Conservation (phyloP, 2,888 invertebrate genomes). For the Coronaproctus castanopsis region DNA sequence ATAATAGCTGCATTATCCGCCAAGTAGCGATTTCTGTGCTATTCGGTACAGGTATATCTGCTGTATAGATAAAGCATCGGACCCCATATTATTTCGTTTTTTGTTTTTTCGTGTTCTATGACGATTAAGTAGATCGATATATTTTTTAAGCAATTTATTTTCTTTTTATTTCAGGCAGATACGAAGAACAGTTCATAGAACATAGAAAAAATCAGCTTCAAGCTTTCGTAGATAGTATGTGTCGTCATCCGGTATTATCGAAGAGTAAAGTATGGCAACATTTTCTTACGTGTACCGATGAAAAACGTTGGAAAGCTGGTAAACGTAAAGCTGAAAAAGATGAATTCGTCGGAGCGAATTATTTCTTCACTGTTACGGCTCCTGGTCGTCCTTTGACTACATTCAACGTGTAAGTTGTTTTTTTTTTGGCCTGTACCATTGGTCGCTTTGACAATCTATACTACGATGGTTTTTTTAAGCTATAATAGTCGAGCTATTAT, state of each 20-base stretch:
- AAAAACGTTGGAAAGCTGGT: slow-evolving; percentile 91
- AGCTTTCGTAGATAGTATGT: slow-evolving; percentile 91
- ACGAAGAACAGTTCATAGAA: slow-evolving; percentile 92
- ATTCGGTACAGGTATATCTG: too few relatives aligned
- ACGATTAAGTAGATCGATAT: too few relatives aligned
- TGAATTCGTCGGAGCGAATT: slow-evolving; percentile 68
- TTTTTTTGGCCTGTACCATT: neutral
- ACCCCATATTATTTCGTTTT: too few relatives aligned
- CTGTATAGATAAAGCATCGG: too few relatives aligned
- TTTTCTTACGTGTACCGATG: slow-evolving; percentile 91
- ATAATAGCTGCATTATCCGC: too few relatives aligned
- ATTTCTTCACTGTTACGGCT: slow-evolving; percentile 71
- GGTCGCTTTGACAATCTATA: too few relatives aligned
- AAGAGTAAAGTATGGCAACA: slow-evolving; percentile 87
- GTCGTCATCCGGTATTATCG: slow-evolving; percentile 84
- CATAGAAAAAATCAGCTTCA: slow-evolving; percentile 83
- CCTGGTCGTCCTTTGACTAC: slow-evolving; percentile 51
- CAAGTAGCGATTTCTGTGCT: too few relatives aligned
- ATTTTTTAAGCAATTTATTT: too few relatives aligned
- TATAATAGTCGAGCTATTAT: too few relatives aligned
- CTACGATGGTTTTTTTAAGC: too few relatives aligned
- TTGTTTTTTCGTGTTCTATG: too few relatives aligned
- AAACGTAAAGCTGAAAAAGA: slow-evolving; percentile 91
- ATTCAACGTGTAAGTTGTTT: slow-evolving; percentile 28
- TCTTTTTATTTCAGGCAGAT: slow-evolving; percentile 41